Evolutionary conservation across 2,888 invertebrate species (phyloP).

Genomic region (Dynastes hyllus): DNA sequence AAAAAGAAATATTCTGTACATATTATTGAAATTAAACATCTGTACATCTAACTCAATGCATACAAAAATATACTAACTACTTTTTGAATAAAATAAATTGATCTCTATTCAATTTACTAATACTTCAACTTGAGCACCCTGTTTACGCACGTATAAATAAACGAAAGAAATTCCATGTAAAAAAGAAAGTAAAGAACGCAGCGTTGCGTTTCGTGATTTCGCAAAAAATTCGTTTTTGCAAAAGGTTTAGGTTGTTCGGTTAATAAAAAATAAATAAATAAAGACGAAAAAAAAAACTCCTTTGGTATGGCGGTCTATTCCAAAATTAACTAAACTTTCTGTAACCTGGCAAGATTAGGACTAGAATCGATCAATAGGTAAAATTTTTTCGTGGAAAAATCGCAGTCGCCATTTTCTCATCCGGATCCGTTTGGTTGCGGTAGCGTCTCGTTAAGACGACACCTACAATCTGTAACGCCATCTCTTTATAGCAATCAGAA

Average conservation of each 20-base stretch:
- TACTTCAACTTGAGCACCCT: slow-evolving; percentile 32
- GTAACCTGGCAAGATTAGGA: slow-evolving; percentile 36
- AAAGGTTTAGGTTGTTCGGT: no score
- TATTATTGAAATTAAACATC: background rate
- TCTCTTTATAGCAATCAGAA: slow-evolving; percentile 16
- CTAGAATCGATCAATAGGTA: slow-evolving; percentile 64
- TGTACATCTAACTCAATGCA: background rate
- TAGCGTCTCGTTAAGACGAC: slow-evolving; percentile 86
- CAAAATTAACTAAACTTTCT: slow-evolving; percentile 29
- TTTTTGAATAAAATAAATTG: slow-evolving; percentile 1
- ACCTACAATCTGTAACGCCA: slow-evolving; percentile 81
- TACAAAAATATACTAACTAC: background rate
- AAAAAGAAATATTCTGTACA: no score
- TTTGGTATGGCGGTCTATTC: slow-evolving; percentile 48
- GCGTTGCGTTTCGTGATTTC: background rate
- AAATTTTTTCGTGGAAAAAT: slow-evolving; percentile 77
- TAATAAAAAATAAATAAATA: slow-evolving; percentile 11
- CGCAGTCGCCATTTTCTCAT: slow-evolving; percentile 81
- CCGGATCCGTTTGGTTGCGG: slow-evolving; percentile 86
- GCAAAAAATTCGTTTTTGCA: background rate
- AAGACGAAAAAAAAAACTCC: slow-evolving; percentile 17
- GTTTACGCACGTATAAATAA: slow-evolving; percentile 14
- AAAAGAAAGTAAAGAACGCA: background rate
- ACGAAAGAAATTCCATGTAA: background rate
- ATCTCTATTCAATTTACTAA: slow-evolving; percentile 25